Base-by-base conservation (phyloP, 2,113 vertebrate genomes). In the Heterotis niloticus region DNA sequence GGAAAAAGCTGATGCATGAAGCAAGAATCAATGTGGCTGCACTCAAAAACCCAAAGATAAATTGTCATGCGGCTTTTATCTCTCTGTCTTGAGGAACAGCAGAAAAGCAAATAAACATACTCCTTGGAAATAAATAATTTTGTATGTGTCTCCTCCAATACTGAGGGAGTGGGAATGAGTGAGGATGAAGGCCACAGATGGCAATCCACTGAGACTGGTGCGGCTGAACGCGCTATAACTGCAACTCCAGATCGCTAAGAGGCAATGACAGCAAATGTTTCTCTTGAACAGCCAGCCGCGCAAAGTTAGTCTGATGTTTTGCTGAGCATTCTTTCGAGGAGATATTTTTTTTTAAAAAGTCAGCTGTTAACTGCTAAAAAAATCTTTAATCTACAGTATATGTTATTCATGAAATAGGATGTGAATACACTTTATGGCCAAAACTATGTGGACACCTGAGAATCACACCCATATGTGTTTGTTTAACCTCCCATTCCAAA, bases 41-140 rank as follows among this genome's bases (percentile, higher is more conserved):
- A 34, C 51, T 20, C 56, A 20, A 56, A 13, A 52, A 7, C 34
- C 34, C 2, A 44, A 59, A n/a, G 24, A 28, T 51, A 24, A 74
- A 59, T n/a, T 74, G 71, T 74, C 52, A 74, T 23, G 13, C 13
- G 13, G 54, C 71, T 74, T 59, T 74, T 74, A 57, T 74, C 54
- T 74, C 20, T 4, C 24, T 59, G 71, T 57, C 24, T 74, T 5
- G 13, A 28, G 9, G 23, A 57, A 54, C 44, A 54, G 54, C 10
- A 74, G n/a, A n/a, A 54, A 57, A 59, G 1, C 59, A 74, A 44
- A 57, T 73, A 57, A 73, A 74, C n/a, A 74, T 23, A 72, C 54
- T 20, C 20, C 59, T 62, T 62, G 2, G 10, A 20, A 14, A 62
- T 26, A 74, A 74, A 74, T 57, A 57, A 74, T 59, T 74, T 74